phyloP scores from a whole-genome alignment of 2,888 invertebrate species.

The Luffia ferchaultella region DNA sequence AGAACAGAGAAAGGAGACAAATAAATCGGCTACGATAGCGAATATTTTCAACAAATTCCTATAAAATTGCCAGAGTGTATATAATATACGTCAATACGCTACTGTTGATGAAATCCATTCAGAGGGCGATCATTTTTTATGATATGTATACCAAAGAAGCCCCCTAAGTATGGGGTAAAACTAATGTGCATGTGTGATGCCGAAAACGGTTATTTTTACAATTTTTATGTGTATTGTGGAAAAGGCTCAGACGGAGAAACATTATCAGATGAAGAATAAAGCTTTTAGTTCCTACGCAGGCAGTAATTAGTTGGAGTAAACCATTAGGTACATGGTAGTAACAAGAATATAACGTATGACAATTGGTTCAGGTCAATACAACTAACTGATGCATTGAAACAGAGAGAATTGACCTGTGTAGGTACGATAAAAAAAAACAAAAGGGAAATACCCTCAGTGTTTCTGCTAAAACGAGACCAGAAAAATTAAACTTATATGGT shows the following conservation, averaged over 20 bases:
- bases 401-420: background rate
- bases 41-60: conserved; percentile 6
- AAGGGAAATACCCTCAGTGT: background rate
- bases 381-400: background rate
- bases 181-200: background rate
- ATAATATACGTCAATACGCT: conserved; percentile 2
- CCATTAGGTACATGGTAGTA: background rate
- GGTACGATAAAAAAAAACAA: conserved; percentile 7
- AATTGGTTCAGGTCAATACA: background rate
- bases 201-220: background rate
- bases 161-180: background rate
- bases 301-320: background rate
- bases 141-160: background rate
- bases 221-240: background rate
- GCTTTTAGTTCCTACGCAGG: background rate
- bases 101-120: conserved; percentile 7
- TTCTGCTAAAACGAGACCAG: background rate
- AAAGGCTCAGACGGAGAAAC: background rate
- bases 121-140: background rate
- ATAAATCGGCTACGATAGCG: conserved; percentile 4
- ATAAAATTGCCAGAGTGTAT: conserved; percentile 4
- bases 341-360: background rate
- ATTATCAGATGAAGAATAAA: background rate
- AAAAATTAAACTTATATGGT: background rate
- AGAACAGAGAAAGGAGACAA: conserved; percentile 1